Percentiles rank a stretch among this genome's conserved stretches.
Conservation (phyloP, 35 echinoderm and acorn worm species). For the Anneissia japonica region DNA sequence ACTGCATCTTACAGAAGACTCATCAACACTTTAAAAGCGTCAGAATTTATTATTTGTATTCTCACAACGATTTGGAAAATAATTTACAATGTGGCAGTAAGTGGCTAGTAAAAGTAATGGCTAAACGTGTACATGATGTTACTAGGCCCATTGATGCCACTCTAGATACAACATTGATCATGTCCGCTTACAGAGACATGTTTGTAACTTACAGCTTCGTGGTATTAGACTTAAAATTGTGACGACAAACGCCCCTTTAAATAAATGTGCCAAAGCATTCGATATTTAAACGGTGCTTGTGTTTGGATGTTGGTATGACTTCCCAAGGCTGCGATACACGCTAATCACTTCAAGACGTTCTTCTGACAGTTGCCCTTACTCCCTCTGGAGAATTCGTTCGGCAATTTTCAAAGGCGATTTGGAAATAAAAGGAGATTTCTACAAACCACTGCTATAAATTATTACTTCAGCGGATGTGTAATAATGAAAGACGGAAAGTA, state of each 20-base stretch:
- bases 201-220: too few species aligned
- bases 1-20: too few species aligned
- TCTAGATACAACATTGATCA: not conserved
- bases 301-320: not conserved
- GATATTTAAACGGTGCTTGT: not conserved
- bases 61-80: not conserved
- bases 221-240: not conserved
- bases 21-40: too few species aligned
- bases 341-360: constrained; percentile 1
- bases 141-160: not conserved
- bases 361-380: not conserved
- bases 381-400: not conserved
- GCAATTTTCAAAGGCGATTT: not conserved
- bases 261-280: not conserved
- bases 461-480: constrained; percentile 1
- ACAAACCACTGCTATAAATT: not conserved
- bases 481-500: not conserved
- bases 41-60: not conserved
- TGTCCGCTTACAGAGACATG: too few species aligned
- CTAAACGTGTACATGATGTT: not conserved
- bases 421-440: not conserved
- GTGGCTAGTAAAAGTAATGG: not conserved
- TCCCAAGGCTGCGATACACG: not conserved
- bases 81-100: not conserved
- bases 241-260: not conserved